Evolutionary conservation across 2,888 invertebrate species (phyloP).

Genomic region (Orthonevra nobilis): DNA sequence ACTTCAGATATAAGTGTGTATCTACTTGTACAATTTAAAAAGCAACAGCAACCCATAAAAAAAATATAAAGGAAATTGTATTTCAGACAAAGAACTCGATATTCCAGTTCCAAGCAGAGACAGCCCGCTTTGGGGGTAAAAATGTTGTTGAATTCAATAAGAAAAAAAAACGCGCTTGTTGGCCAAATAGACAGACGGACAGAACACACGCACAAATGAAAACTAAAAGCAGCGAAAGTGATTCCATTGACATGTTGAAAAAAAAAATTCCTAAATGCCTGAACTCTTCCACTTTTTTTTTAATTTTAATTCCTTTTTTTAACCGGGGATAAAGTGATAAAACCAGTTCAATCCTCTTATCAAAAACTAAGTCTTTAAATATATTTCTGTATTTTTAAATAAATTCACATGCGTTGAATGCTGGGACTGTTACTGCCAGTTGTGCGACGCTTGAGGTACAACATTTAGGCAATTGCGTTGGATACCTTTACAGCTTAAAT

Average conservation of each 20-base stretch:
- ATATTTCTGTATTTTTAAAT: constrained; percentile 19
- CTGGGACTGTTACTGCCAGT: constrained; percentile 45
- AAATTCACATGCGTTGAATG: constrained; percentile 60
- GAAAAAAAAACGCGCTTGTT: constrained; percentile 16
- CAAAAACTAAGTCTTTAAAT: constrained; percentile 13
- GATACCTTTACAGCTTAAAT: constrained; percentile 40
- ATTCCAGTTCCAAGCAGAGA: constrained; percentile 50
- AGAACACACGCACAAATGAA: constrained; percentile 7
- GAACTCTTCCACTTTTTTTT: constrained; percentile 55
- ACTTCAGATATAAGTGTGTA: constrained; percentile 9
- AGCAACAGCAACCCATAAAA: constrained; percentile 14
- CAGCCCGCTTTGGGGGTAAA: constrained; percentile 20
- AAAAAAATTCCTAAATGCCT: constrained; percentile 44
- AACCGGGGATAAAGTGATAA: constrained; percentile 23
- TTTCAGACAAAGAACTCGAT: constrained; percentile 56
- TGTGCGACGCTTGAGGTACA: no score
- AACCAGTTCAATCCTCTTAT: constrained; percentile 59
- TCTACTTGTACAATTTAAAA: constrained; percentile 25
- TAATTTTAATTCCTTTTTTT: background rate
- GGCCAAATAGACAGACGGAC: constrained; percentile 28
- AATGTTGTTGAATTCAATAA: constrained; percentile 27
- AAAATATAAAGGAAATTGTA: constrained; percentile 57
- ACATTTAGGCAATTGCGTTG: constrained; percentile 27
- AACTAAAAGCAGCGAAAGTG: constrained; percentile 52
- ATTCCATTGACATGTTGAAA: constrained; percentile 61